Base-by-base conservation (phyloP, 2,888 invertebrate genomes). In the Ceratothoa steindachneri region DNA sequence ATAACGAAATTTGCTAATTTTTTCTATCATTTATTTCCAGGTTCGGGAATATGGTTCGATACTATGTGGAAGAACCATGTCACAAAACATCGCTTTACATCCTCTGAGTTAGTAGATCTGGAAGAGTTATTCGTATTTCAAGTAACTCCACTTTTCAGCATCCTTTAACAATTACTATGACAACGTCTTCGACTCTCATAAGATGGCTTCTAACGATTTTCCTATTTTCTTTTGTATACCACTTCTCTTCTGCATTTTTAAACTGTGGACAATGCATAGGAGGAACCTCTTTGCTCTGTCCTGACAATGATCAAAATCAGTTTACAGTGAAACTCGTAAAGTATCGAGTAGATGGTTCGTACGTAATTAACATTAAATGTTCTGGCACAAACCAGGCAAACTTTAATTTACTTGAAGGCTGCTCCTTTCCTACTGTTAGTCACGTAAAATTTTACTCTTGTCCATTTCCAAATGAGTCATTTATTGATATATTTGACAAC, bases 371-470 rank as follows among this genome's bases (percentile, higher is more conserved):
- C n/a, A 3, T 51, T n/a, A 51, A 15, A 3, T 51, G 52, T 51
- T n/a, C 15, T 15, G n/a, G n/a, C 19, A 51, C 15, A 15, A 2
- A 15, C 52, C 2, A 29, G 1, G 31, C 60, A 1, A 30, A 71
- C 31, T 30, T 60, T 2, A 60, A 55, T n/a, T 60, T 27, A 31
- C 27, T 71, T 12, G 64, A 64, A 30, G 64, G 31, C 22, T 71
- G 71, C 31, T 30, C 27, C 19, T 71, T 71, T 19, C 64, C 71
- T 22, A n/a, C 5, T 0, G 71, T 71, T n/a, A 52, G 31, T 2
- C 22, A 60, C 24, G 71, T 71, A 30, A 71, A 64, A 24, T 60
- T 71, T 30, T 30, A 60, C 2, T 24, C 41, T 15, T 71, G 71
- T 29, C 71, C 60, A 15, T 29, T 71, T 27, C 41, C 60, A 41